A percentile compares a stretch with the other conserved stretches of the same genome.
Evolutionary conservation across 2,797 vertebrate species (phyloP).

Genomic region (Onychomys torridus): DNA sequence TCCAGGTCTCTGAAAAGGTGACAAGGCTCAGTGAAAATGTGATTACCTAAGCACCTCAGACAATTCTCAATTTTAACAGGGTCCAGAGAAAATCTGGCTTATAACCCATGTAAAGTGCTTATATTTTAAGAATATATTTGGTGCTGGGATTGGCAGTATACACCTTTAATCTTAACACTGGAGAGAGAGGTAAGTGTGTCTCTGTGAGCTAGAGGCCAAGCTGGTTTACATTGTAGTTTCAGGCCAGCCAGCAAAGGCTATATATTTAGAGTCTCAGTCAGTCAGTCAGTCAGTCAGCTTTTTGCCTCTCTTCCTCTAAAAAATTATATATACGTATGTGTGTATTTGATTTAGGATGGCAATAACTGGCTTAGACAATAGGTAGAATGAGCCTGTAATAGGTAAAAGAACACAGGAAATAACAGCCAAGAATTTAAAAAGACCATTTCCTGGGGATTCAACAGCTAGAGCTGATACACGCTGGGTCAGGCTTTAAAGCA

Average conservation of each 20-base stretch:
- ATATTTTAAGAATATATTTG: slow-evolving; percentile 16
- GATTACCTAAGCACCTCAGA: neutral
- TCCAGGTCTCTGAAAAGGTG: neutral
- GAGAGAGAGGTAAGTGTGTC: neutral
- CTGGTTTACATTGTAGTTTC: neutral
- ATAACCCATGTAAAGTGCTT: neutral
- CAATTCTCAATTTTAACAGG: slow-evolving; percentile 21
- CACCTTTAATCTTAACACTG: neutral
- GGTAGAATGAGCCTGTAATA: slow-evolving; percentile 22
- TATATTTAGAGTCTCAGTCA: neutral
- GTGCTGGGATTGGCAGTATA: neutral
- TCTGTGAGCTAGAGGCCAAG: neutral
- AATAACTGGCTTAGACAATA: slow-evolving; percentile 45
- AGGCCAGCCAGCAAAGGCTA: neutral
- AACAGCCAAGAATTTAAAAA: neutral
- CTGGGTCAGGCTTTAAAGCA: neutral
- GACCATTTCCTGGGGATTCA: slow-evolving; percentile 23
- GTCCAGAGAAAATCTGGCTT: slow-evolving; percentile 42
- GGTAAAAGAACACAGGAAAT: slow-evolving; percentile 42
- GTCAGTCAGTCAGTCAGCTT: neutral
- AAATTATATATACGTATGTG: neutral
- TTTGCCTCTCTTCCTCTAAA: neutral
- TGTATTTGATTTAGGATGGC: slow-evolving; percentile 43
- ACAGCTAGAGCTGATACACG: neutral
- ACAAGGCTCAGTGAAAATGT: neutral